Evolutionary conservation across 1,140 invertebrate species (phyloP), one percentile per base, ranked within the genome.

Genomic region (Drosophila kohkoa): DNA sequence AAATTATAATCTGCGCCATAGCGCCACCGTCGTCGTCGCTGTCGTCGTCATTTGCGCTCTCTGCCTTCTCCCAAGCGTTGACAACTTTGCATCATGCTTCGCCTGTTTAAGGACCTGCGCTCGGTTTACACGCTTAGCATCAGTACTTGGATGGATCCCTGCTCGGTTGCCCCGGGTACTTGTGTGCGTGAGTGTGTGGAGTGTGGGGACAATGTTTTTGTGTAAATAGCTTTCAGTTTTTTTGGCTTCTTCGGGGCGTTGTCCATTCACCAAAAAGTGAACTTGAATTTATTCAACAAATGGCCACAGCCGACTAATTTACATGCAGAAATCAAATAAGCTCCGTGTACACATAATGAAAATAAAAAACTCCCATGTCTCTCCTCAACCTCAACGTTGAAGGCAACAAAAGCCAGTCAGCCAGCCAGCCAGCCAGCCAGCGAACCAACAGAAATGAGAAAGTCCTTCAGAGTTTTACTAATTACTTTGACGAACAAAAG

Each of bases 1-100:
- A 91, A 91, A 91, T 91, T 91, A 91, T 91, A 91, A 91, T 91
- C 89, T 91, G 80, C 85, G 73, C 89, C 78, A 82, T 76, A 85
- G 77, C 74, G 70, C 76, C 79, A 66, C 49, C 62, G 43, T 45
- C 41, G 54, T 70, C 57, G 35, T 43, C 41, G 15, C 48, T 41
- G 11, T 32, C 52, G 20, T 49, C 58, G 55, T 74, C 66, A 49
- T 64, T 48, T 52, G 10, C 11, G 43, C 45, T 32, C 45, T 32
- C 45, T 48, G n/a, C 45, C 62, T 38, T 63, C 46, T 30, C 64
- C 55, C 58, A 20, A 52, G 25, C 41, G 68, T 65, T 72, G 68
- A 72, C 74, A 65, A 65, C 68, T 68, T 68, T 60, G 55, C 32
- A 71, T 71, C 62, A 74, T 72, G 65, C 75, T 79, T 73, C 79